Evolutionary conservation across 1,140 invertebrate genomes (phyloP).

Genomic region (Drosophila rhopaloa): DNA sequence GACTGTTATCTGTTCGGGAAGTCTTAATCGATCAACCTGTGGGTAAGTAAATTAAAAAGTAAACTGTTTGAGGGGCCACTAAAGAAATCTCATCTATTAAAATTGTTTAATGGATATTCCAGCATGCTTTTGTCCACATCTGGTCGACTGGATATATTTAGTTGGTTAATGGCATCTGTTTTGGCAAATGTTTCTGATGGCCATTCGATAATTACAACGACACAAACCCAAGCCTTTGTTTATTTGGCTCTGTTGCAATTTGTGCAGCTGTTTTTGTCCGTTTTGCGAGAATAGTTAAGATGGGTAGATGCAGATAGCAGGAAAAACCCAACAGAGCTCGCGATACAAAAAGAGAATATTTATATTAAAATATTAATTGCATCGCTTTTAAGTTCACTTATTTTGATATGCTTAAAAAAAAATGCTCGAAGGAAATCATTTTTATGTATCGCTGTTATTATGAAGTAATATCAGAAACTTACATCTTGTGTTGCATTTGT

Average conservation of each 20-base stretch:
- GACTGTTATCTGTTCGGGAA: background rate
- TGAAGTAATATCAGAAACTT: too few relatives aligned
- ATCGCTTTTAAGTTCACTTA: background rate
- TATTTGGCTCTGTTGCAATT: conserved; percentile 35
- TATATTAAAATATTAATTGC: background rate
- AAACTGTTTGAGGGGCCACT: background rate
- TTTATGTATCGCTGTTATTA: too few relatives aligned
- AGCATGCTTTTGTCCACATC: conserved; percentile 7
- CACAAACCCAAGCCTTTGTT: conserved; percentile 41
- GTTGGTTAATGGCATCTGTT: conserved; percentile 62
- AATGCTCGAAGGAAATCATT: background rate
- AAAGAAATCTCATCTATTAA: background rate
- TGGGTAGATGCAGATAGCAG: conserved; percentile 5
- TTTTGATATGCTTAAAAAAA: background rate
- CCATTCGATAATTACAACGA: conserved; percentile 54
- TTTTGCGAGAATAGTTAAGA: conserved; percentile 26
- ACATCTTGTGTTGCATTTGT: too few relatives aligned
- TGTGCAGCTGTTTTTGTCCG: conserved; percentile 57
- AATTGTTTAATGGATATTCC: conserved; percentile 7
- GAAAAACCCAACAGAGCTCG: conserved; percentile 7
- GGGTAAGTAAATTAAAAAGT: background rate
- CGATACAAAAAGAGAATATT: background rate
- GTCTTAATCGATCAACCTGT: background rate
- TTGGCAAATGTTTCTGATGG: conserved; percentile 50
- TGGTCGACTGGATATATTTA: conserved; percentile 18